These are phyloP conservation scores for Poeciliopsis presidionis DNA, from an alignment of 2,797 vertebrate species.

Conservation along the genomic window DNA sequence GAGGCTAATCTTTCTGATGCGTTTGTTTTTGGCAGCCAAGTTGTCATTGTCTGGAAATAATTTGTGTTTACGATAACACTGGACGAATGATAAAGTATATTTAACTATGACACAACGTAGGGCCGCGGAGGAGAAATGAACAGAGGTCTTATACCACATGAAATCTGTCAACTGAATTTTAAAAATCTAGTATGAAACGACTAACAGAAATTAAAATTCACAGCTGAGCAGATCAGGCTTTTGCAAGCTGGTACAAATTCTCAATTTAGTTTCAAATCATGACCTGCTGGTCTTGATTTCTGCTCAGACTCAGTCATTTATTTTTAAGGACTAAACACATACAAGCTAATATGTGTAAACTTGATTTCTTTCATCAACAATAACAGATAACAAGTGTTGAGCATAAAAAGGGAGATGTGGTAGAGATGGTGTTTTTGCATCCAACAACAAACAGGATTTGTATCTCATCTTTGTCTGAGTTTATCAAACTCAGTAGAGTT, in stretches of 20 bases:
- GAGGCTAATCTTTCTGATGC: not conserved
- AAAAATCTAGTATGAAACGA: not conserved
- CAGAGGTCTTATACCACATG: not conserved
- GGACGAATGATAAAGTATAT: conserved; percentile 19
- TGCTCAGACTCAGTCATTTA: not conserved
- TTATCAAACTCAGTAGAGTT: not conserved
- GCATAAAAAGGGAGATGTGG: not conserved
- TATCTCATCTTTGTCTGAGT: not conserved
- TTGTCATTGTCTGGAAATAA: conserved; percentile 12
- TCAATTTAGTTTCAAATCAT: not conserved
- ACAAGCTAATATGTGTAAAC: not conserved
- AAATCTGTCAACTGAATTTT: not conserved
- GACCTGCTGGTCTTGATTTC: not conserved
- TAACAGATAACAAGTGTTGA: not conserved
- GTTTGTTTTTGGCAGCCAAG: conserved; percentile 14
- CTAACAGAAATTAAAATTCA: not conserved
- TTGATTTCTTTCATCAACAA: not conserved
- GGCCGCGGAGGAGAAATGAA: not conserved
- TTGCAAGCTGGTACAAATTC: not conserved
- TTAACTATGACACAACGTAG: conserved; percentile 13
- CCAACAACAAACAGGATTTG: not conserved
- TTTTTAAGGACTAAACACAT: not conserved
- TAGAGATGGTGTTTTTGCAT: not conserved
- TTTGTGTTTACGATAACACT: conserved; percentile 19
- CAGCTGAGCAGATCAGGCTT: not conserved